Evolutionary conservation across 2,888 invertebrate genomes (phyloP).

Genomic region (Xanthorhoe spadicearia): DNA sequence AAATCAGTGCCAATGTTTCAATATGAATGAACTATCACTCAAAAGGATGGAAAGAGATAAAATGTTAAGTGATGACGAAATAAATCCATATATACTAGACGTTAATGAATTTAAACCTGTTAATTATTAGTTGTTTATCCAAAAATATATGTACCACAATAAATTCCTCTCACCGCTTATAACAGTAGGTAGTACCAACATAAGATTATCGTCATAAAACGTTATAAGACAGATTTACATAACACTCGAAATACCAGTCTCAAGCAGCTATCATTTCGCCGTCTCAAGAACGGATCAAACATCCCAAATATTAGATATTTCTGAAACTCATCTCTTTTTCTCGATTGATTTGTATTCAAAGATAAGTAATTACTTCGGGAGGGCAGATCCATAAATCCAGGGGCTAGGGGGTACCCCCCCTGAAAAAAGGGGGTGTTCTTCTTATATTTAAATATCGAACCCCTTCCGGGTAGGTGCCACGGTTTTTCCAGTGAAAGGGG

Average conservation of each 20-base stretch:
- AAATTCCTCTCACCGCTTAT: no score
- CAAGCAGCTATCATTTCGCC: conserved; percentile 21
- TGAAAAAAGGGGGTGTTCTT: conserved; percentile 83
- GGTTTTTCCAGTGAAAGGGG: conserved; percentile 85
- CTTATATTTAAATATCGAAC: conserved; percentile 85
- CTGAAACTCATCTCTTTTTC: conserved; percentile 53
- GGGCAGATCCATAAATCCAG: conserved; percentile 84
- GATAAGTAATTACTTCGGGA: conserved; percentile 83
- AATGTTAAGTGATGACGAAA: conserved; percentile 1
- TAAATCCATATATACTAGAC: background rate
- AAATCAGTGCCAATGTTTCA: background rate
- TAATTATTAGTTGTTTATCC: no score
- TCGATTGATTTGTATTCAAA: conserved; percentile 83
- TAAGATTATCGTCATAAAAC: background rate
- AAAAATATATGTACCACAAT: no score
- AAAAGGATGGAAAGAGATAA: background rate
- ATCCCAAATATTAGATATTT: conserved; percentile 46
- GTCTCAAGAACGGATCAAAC: conserved; percentile 37
- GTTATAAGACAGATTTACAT: conserved; percentile 21
- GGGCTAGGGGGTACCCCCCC: conserved; percentile 65
- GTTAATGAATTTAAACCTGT: background rate
- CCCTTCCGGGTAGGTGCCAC: conserved; percentile 85
- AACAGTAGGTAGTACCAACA: background rate
- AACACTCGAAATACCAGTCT: conserved; percentile 22
- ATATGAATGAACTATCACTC: background rate